Evolutionary conservation across 1,140 invertebrate genomes (phyloP), one percentile per base, ranked within the genome.

Genomic region (Papilio dardanus): DNA sequence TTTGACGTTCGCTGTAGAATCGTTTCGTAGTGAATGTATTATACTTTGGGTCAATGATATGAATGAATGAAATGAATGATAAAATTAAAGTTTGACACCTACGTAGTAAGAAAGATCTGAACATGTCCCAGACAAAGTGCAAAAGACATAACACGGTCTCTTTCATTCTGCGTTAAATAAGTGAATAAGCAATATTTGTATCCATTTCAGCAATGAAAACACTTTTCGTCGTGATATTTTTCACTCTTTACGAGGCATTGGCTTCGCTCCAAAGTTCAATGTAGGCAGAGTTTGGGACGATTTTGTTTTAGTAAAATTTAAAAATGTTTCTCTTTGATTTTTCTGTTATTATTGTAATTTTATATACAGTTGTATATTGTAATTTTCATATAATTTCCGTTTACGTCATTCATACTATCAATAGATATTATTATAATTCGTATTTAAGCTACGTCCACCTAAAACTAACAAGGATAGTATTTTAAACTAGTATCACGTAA

Each of bases 191-290:
- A 46, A 46, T 46, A 46, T 46, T 46, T 46, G 16, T 42, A 42
- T n/a, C 0, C 16, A 16, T n/a, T 16, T 46, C 4, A 6, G 16
- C 2, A 42, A 3, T 42, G 40, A 16, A 42, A 16, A 42, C 40
- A 16, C 19, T 5, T 68, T 40, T 40, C 33, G 67, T 37, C 10
- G 19, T 19, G 33, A 24, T 42, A 40, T 69, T 19, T 7, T 40
- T 21, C 12, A 6, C 19, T 40, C 35, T 69, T 68, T 35, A 67
- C 12, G 31, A 69, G 35, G 19, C 10, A 69, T 69, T 69, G 67
- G 67, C 67, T 35, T n/a, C 33, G 67, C n/a, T 69, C 67, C 67
- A 69, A 69, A 33, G 65, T 66, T 31, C n/a, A 66, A 66, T 31
- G 65, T 66, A 66, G 65, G 65, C 31, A 35, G 65, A 66, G 5